Base-by-base conservation (phyloP, 2,888 invertebrate species). In the Agonopterix subpropinquella region DNA sequence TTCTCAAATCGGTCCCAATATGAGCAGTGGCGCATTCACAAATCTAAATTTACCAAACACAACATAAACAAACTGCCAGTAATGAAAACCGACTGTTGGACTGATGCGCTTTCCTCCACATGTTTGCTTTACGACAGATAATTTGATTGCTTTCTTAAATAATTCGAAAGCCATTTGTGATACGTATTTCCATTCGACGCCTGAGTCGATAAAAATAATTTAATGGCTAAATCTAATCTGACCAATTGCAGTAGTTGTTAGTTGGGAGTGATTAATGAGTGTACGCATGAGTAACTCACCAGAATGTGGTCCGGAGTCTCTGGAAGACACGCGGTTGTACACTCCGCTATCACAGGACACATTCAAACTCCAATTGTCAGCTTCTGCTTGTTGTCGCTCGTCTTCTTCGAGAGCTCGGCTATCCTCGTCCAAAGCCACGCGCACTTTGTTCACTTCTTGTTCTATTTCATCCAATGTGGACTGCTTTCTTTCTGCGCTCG, bases 311-410 rank as follows among this genome's bases (percentile, higher is more conserved):
- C 89, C 89, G 47, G 89, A 89, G 60, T 89, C 89, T 54, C 89
- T 79, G 48, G 89, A 89, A 15, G 89, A 89, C 28, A 89, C 91
- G 18, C 91, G 90, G 64, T 91, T 91, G 70, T 91, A 91, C 56
- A 90, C 89, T 51, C 90, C 90, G 66, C 90, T 90, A 64, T 91
- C 91, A 54, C 89, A 89, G 51, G 90, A 90, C 56, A 89, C 87
- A 70, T 89, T 89, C 57, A 89, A 68, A 54, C 89, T 87, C 89
- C 89, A 89, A 64, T 82, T 86, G 57, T 89, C 89, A 0, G 79
- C 82, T 56, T 89, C 87, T 2, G 77, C 86, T 55, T 84, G 86
- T 11, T 85, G 82, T 37, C 74, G 64, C 53, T 87, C 86, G 69
- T 86, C 84, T 56, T 81, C 88, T 36, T 88, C 87, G 52, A 89